Evolutionary conservation across 2,888 invertebrate species (phyloP), one percentile per base, ranked within the genome.

Genomic region (Chloromyia formosa): DNA sequence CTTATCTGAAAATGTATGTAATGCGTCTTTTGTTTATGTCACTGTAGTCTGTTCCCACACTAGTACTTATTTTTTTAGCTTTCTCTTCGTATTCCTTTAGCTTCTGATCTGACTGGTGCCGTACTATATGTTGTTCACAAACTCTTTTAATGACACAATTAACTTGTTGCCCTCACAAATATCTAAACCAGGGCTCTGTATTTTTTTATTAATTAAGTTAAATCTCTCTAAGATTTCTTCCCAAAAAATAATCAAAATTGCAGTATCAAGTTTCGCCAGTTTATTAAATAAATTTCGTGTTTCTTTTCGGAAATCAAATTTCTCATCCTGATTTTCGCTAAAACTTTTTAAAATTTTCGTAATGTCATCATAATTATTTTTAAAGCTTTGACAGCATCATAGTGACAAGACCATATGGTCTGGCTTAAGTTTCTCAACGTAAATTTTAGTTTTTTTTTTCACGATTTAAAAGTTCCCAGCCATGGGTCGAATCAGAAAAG

Each of bases 241-340:
- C 22, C 58, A 58, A 58, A 58, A 58, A 58, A 9, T 7, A 58
- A 54, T 54, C 14, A 16, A 58, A 58, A 58, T 58, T 4, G 18
- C 58, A 58, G 14, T 58, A n/a, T 58, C 76, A 18, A 78, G 75
- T 78, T 77, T 78, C 66, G 49, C 58, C 73, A 78, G 58, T 78
- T 76, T 78, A 68, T 78, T 77, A 71, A 74, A 78, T 76, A 77
- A 76, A 75, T 75, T 77, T 69, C 56, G 40, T 77, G 77, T 74
- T 71, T 77, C 74, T 68, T 75, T 78, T 76, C 75, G 61, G 68
- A 76, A 78, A 78, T 77, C 77, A 77, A 69, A 64, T 75, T 78
- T 78, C 42, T 77, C 77, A 73, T 71, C 68, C n/a, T 77, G 74
- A 78, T 77, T 76, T 76, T 76, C 75, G 69, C 72, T 56, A n/a